phyloP scores from a whole-genome alignment of 2,888 invertebrate genomes.

The Piscicola geometra region DNA sequence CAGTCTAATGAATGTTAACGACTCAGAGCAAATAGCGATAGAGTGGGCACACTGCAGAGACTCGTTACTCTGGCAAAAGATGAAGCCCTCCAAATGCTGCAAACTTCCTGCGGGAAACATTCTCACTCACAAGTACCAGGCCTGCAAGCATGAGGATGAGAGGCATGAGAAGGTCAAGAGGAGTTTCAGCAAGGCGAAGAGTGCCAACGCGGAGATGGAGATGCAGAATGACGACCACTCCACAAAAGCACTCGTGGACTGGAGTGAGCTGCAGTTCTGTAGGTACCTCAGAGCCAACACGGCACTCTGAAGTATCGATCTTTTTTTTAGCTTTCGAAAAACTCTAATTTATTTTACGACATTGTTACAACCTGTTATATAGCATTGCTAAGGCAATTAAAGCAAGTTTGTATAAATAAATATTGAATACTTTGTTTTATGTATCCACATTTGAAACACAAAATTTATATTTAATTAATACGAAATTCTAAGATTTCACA shows the following conservation, averaged over 20 bases:
- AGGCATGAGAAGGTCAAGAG: not conserved
- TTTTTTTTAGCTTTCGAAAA: not conserved
- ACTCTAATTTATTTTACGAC: not conserved
- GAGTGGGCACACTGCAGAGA: not conserved
- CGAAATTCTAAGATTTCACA: no score
- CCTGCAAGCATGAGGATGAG: not conserved
- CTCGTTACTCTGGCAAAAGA: not conserved
- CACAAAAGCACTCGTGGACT: not conserved
- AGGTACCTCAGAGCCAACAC: slow-evolving; percentile 1
- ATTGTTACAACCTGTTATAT: no score
- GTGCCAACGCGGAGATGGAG: not conserved
- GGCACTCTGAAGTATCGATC: not conserved
- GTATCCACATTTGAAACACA: no score
- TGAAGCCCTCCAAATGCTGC: not conserved
- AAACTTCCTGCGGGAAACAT: not conserved
- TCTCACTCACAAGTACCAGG: not conserved
- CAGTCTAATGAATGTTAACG: no score
- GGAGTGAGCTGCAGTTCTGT: not conserved
- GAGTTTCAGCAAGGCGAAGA: not conserved
- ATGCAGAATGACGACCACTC: no score
- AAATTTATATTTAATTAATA: no score
- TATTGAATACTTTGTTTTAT: no score
- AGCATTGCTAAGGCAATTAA: no score
- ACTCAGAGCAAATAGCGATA: not conserved
- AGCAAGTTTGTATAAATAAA: no score